Evolutionary conservation across 2,113 vertebrate genomes (phyloP).

Genomic region (Neopipo cinnamomea): DNA sequence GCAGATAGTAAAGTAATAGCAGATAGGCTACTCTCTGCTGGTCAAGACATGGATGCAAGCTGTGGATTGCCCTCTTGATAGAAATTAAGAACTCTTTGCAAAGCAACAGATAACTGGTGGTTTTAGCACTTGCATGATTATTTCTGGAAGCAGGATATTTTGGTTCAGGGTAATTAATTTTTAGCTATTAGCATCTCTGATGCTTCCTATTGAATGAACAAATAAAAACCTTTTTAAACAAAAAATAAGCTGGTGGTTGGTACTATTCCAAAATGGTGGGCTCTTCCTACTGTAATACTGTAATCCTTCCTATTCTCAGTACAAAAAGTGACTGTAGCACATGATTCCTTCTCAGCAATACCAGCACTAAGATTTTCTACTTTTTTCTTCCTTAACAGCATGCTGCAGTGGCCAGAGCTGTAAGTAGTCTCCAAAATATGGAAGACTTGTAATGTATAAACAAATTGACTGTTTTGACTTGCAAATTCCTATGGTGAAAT

Average conservation of each 20-base stretch:
- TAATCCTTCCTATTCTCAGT: background rate
- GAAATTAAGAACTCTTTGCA: background rate
- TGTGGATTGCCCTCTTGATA: background rate
- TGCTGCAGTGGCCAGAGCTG: background rate
- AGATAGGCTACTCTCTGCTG: background rate
- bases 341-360: background rate
- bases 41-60: background rate
- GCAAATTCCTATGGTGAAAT: background rate
- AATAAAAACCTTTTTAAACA: background rate
- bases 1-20: background rate
- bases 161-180: background rate
- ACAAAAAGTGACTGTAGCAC: background rate
- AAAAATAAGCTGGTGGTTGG: background rate
- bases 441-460: background rate
- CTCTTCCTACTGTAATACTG: background rate
- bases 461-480: background rate
- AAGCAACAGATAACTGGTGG: background rate
- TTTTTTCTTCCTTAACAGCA: background rate
- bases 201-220: conserved; percentile 4
- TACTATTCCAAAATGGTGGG: background rate
- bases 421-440: background rate
- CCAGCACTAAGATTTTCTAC: background rate
- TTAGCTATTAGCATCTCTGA: background rate
- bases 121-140: background rate
- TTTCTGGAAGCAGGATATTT: conserved; percentile 22